These are phyloP conservation scores for Hydrolagus affinis DNA, from an alignment of 2,113 vertebrate genomes.

Conservation along the genomic window DNA sequence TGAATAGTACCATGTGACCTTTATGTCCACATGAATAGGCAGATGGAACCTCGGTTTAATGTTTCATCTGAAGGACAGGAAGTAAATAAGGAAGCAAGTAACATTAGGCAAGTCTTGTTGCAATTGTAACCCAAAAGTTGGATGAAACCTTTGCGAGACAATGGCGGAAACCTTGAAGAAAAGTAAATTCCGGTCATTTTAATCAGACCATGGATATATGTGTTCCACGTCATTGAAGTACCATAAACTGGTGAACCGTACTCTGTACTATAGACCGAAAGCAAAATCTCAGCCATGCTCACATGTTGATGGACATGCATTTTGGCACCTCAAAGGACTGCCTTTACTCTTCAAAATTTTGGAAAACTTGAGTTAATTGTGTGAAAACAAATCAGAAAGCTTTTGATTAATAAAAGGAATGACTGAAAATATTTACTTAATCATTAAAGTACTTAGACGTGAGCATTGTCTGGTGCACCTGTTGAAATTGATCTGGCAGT, in stretches of 20 bases:
- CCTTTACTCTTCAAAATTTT: neutral
- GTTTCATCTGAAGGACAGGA: too few relatives aligned
- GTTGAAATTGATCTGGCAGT: conserved; percentile 37
- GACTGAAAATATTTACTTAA: conserved; percentile 22
- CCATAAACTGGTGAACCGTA: neutral
- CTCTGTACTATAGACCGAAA: neutral
- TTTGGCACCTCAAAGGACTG: neutral
- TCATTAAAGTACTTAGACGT: conserved; percentile 5
- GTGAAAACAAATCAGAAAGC: neutral
- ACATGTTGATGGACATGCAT: neutral
- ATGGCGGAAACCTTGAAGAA: neutral
- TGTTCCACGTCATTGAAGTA: neutral
- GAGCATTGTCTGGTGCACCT: conserved; percentile 23
- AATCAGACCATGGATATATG: neutral
- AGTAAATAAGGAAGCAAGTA: too few relatives aligned
- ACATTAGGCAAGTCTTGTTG: neutral
- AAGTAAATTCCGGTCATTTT: neutral
- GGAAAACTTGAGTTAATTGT: neutral
- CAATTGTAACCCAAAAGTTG: neutral
- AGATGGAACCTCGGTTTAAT: too few relatives aligned
- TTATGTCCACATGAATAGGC: too few relatives aligned
- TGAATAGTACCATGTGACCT: too few relatives aligned
- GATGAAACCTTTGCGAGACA: neutral
- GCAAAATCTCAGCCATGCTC: too few relatives aligned
- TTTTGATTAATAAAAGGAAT: neutral